These are phyloP conservation scores for Circaetus gallicus DNA, from an alignment of 2,113 vertebrate genomes.

Conservation along the genomic window DNA sequence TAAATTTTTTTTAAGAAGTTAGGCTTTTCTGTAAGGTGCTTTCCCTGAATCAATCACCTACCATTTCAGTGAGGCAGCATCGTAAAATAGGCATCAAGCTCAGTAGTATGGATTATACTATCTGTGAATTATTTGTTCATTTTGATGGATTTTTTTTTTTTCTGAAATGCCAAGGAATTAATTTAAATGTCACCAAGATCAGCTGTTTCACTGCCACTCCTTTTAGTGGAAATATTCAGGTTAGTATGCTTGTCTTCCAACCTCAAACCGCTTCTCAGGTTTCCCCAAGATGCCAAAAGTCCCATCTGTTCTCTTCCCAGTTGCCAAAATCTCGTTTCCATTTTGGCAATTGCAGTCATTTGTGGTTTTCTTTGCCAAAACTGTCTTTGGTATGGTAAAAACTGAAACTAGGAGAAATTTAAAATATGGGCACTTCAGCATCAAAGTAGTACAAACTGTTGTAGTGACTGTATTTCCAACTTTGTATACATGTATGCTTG, in stretches of 20 bases:
- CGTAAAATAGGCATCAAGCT: background rate
- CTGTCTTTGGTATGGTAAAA: background rate
- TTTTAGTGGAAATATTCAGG: background rate
- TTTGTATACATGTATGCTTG: background rate
- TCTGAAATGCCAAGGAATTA: background rate
- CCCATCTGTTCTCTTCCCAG: slow-evolving; percentile 32
- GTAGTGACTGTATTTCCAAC: background rate
- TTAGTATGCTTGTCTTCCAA: background rate
- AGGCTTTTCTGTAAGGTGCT: background rate
- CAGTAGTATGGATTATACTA: background rate
- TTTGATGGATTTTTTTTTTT: background rate
- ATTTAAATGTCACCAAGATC: background rate
- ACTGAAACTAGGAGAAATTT: background rate
- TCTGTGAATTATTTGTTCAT: background rate
- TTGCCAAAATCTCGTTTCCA: background rate
- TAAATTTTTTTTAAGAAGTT: background rate
- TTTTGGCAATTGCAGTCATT: background rate
- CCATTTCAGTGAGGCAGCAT: background rate
- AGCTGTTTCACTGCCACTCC: background rate
- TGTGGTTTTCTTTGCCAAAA: background rate
- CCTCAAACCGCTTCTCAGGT: background rate
- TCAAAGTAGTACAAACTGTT: background rate
- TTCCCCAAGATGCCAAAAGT: slow-evolving; percentile 27
- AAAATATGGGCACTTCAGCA: background rate
- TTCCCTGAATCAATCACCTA: background rate